phyloP scores from a whole-genome alignment of 2,888 invertebrate species.

The Sympetrum striolatum region DNA sequence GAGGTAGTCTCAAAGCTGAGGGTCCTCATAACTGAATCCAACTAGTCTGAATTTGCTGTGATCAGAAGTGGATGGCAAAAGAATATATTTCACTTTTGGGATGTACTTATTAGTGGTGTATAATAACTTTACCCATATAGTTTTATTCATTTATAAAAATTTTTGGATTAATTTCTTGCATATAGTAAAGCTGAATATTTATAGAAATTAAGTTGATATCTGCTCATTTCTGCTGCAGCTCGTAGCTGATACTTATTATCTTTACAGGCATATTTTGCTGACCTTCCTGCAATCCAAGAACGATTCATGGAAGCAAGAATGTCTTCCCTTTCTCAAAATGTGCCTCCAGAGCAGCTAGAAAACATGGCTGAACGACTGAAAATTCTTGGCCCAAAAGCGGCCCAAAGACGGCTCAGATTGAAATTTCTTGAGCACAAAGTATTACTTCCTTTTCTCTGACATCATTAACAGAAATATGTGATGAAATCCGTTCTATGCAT shows the following conservation, averaged over 20 bases:
- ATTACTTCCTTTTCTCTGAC: slow-evolving; percentile 37
- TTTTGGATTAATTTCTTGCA: too few species aligned
- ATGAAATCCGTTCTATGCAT: neutral
- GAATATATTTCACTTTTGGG: too few species aligned
- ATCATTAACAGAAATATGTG: slow-evolving; percentile 19
- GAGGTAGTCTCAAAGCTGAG: too few species aligned
- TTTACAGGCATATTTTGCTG: slow-evolving; percentile 77
- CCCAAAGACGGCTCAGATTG: slow-evolving; percentile 81
- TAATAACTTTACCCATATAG: too few species aligned
- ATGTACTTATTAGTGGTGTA: too few species aligned
- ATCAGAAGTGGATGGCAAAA: too few species aligned
- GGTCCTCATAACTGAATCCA: too few species aligned
- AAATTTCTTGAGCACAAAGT: slow-evolving; percentile 90
- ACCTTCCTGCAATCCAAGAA: slow-evolving; percentile 77
- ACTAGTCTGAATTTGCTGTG: too few species aligned
- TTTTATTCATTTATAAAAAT: too few species aligned
- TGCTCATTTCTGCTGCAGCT: too few species aligned
- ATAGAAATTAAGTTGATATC: too few species aligned
- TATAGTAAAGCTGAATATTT: too few species aligned
- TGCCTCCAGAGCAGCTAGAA: slow-evolving; percentile 81
- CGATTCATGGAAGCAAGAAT: slow-evolving; percentile 79
- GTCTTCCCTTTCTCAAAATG: slow-evolving; percentile 71
- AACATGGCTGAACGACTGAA: slow-evolving; percentile 81
- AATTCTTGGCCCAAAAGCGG: slow-evolving; percentile 76
- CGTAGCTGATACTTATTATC: neutral